A percentile compares a stretch with the other conserved stretches of the same genome.
Conservation (phyloP, 1,140 invertebrate genomes). For the Lasioglossum baleicum region DNA sequence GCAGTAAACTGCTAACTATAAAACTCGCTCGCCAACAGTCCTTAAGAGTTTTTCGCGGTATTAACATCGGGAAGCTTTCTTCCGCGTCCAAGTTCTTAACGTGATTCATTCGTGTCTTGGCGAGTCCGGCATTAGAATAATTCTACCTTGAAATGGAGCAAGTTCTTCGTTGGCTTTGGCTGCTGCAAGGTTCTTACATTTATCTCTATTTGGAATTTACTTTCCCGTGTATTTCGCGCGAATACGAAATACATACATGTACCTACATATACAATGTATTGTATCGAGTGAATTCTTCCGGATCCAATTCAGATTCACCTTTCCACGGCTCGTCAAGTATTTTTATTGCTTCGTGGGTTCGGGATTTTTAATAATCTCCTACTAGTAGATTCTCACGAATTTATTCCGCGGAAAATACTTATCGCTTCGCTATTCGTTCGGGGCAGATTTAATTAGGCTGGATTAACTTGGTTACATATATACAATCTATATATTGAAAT, state of each 20-base stretch:
- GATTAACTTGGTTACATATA: too few relatives aligned
- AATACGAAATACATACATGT: background rate
- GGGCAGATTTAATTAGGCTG: too few relatives aligned
- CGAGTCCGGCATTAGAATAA: background rate
- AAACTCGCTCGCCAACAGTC: background rate
- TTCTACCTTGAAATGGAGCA: background rate
- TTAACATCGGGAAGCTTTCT: background rate
- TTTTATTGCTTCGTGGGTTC: background rate
- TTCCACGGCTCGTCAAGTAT: background rate
- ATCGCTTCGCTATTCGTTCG: background rate
- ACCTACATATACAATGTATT: background rate
- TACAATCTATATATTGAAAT: too few relatives aligned
- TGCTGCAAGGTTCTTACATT: background rate
- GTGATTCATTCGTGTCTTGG: background rate
- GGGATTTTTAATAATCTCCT: background rate
- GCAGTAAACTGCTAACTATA: background rate
- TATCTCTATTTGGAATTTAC: slow-evolving; percentile 46
- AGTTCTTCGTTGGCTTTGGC: background rate
- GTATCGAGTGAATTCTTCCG: background rate
- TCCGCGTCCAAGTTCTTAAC: background rate
- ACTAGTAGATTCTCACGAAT: background rate
- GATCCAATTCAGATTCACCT: background rate
- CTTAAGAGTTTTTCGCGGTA: background rate
- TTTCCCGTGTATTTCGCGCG: background rate
- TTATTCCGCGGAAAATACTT: background rate